These are phyloP conservation scores for Podiceps cristatus DNA, from an alignment of 2,113 vertebrate species.

Conservation along the genomic window DNA sequence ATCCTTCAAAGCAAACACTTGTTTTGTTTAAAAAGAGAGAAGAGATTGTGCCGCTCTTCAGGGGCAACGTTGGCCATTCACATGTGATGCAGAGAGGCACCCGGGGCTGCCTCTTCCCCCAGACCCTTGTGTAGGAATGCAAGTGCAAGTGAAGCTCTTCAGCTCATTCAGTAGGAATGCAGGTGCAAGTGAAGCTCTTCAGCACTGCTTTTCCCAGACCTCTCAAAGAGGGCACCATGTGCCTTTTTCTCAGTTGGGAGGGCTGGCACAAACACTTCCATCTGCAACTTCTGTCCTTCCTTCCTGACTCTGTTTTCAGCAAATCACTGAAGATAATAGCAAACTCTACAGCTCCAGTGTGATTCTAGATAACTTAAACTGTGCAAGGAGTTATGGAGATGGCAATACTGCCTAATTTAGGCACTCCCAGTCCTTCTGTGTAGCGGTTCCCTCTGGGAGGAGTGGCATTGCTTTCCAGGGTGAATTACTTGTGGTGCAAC, in stretches of 20 bases:
- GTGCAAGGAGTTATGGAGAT: neutral
- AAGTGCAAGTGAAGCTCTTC: too few relatives aligned
- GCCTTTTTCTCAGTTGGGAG: neutral
- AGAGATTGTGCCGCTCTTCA: too few relatives aligned
- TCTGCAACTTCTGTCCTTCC: neutral
- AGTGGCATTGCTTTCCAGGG: neutral
- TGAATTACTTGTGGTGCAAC: neutral
- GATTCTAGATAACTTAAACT: neutral
- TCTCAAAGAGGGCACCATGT: neutral
- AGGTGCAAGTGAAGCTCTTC: neutral
- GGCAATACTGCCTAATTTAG: neutral
- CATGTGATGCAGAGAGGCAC: fast-evolving
- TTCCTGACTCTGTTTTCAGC: neutral
- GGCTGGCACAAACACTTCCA: neutral
- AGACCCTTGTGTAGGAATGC: neutral
- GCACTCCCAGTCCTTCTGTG: neutral
- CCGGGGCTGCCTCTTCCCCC: neutral
- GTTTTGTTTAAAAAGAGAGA: neutral
- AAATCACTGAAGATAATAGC: neutral
- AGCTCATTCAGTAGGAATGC: too few relatives aligned
- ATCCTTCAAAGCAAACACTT: neutral
- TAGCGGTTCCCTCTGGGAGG: neutral
- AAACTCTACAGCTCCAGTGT: neutral
- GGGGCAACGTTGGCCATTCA: neutral
- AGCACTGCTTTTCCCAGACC: neutral